These are phyloP conservation scores for Cercocebus atys DNA, from an alignment of 2,113 vertebrate genomes.

Conservation along the genomic window DNA sequence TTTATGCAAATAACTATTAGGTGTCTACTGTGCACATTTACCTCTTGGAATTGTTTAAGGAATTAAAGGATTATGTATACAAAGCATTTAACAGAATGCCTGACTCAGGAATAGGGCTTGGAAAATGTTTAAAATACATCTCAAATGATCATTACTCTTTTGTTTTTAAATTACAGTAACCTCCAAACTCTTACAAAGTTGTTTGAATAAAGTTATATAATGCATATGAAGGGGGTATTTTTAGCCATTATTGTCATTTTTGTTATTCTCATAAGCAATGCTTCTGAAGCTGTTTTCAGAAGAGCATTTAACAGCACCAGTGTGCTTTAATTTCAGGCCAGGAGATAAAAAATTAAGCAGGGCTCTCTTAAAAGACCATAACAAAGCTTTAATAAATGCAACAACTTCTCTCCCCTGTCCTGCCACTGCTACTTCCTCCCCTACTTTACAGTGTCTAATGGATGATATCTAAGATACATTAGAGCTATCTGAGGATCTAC, in stretches of 20 bases:
- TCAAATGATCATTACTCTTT: background rate
- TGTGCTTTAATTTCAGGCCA: slow-evolving; percentile 59
- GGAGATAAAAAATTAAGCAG: slow-evolving; percentile 7
- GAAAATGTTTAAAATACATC: slow-evolving; percentile 37
- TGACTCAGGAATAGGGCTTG: background rate
- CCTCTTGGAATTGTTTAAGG: background rate
- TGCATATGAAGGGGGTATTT: background rate
- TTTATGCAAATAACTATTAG: background rate
- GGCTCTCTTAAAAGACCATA: background rate
- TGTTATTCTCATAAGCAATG: background rate
- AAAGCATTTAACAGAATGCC: slow-evolving; percentile 14
- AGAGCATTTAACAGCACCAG: slow-evolving; percentile 49
- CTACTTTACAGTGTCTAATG: background rate
- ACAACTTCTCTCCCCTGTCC: background rate
- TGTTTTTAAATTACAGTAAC: background rate
- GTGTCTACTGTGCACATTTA: background rate
- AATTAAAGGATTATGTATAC: background rate
- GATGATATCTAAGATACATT: background rate
- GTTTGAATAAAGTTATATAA: background rate
- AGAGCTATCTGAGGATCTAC: background rate
- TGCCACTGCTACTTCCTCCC: no score
- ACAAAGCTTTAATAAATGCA: background rate
- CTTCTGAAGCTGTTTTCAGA: background rate
- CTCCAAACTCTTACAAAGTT: background rate
- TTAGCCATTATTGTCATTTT: background rate